Evolutionary conservation across 2,797 vertebrate species (phyloP), one percentile per base, ranked within the genome.

Genomic region (Thunnus albacares): DNA sequence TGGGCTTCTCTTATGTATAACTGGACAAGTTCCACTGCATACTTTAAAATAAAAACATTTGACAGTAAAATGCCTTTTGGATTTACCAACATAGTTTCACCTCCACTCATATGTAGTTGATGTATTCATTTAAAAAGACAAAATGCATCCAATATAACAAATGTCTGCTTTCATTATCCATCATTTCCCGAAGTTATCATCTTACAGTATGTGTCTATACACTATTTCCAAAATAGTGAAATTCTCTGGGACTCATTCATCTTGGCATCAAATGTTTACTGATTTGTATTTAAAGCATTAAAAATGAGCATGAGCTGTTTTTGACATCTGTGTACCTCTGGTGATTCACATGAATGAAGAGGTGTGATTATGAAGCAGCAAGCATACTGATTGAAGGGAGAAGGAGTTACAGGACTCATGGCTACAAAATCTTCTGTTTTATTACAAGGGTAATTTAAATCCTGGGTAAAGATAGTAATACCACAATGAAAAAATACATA

Each of bases 41-140:
- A 41, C 7, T 62, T 61, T 15, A 71, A 20, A 62, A 67, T 52
- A 53, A 67, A 72, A 13, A 17, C 24, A 18, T 59, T 65, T 70
- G 22, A 30, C 4, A 52, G 26, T 12, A 28, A 63, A 33, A 22
- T 33, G 1, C 20, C 3, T 41, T 41, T 57, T 62, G 13, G 12
- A 45, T 71, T 70, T 51, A 30, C 9, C 24, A n/a, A 67, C 53
- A 53, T 24, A 1, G 8, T 33, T 52, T 55, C 11, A 35, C 2
- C 6, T 47, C 28, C 22, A 28, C 22, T 6, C 24, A 12, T 1
- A 10, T 45, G 13, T 11, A 0, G 45, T 63, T 59, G 9, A 35
- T 71, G 17, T 26, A 45, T 69, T 22, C 0, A 38, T 59, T 66
- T 43, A 10, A 38, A 51, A 57, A 35, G 12, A 57, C 1, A 62